These are phyloP conservation scores for Microhierax caerulescens DNA, from an alignment of 2,797 vertebrate species.

Conservation along the genomic window DNA sequence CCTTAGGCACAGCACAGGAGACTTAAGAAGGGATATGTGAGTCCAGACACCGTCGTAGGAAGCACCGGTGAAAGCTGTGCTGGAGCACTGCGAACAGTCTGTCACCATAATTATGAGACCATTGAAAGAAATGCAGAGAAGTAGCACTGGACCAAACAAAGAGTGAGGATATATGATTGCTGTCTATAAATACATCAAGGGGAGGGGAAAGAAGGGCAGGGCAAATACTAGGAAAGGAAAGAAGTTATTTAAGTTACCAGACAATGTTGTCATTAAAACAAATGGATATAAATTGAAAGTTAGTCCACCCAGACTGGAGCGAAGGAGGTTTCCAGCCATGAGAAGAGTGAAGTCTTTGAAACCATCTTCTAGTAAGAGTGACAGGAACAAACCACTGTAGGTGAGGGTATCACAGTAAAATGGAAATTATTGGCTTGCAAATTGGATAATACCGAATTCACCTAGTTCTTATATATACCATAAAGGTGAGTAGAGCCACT, in stretches of 20 bases:
- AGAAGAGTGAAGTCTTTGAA: not conserved
- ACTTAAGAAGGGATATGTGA: not conserved
- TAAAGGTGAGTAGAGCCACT: conserved; percentile 15
- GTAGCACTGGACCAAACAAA: not conserved
- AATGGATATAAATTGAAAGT: conserved; percentile 61
- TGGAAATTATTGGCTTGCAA: not conserved
- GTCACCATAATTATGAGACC: not conserved
- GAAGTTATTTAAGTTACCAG: conserved; percentile 59
- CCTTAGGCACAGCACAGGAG: not conserved
- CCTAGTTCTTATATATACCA: not conserved
- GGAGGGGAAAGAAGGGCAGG: conserved; percentile 55
- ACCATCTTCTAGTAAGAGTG: not conserved
- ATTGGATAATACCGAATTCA: not conserved
- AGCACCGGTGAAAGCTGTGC: not conserved
- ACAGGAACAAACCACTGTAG: not conserved
- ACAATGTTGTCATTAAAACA: conserved; percentile 61
- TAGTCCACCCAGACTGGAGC: not conserved
- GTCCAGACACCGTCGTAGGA: not conserved
- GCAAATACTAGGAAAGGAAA: conserved; percentile 55
- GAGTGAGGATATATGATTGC: conserved; percentile 35
- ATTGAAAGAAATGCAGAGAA: not conserved
- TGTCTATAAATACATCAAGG: conserved; percentile 53
- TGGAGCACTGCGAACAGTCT: not conserved
- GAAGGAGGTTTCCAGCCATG: not conserved
- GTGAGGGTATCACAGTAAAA: not conserved